Conservation (phyloP, 2,797 vertebrate genomes). For the Hafferia zeledoni region DNA sequence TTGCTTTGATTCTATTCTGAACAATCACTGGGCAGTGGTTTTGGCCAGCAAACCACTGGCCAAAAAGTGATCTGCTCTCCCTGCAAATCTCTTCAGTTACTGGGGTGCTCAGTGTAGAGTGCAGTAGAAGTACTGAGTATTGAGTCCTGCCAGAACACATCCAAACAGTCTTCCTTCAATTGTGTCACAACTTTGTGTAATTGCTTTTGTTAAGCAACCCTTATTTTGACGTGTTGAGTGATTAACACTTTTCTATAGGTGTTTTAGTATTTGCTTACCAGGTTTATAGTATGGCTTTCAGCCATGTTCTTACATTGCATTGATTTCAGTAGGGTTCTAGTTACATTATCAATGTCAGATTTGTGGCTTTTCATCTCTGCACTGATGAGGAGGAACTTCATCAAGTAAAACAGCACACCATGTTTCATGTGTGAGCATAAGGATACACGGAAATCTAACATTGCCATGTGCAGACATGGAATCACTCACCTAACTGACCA, state of each 20-base stretch:
- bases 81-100: not conserved
- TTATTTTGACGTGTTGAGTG: not conserved
- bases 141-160: not conserved
- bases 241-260: not conserved
- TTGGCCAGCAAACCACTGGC: not conserved
- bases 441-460: not conserved
- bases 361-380: not conserved
- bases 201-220: not conserved
- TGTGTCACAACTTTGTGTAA: not conserved
- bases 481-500: not conserved
- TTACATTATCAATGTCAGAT: not conserved
- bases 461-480: not conserved
- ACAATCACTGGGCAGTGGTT: not conserved
- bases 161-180: not conserved
- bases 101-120: not conserved
- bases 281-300: not conserved
- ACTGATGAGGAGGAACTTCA: not conserved
- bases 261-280: not conserved
- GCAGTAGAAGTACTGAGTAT: not conserved
- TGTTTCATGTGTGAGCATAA: not conserved
- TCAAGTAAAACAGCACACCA: not conserved
- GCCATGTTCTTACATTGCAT: not conserved
- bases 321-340: not conserved
- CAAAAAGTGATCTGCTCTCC: not conserved
- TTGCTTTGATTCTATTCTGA: not conserved